Evolutionary conservation across 2,888 invertebrate genomes (phyloP), one percentile per base, ranked within the genome.

Genomic region (Ernsta delagoae): DNA sequence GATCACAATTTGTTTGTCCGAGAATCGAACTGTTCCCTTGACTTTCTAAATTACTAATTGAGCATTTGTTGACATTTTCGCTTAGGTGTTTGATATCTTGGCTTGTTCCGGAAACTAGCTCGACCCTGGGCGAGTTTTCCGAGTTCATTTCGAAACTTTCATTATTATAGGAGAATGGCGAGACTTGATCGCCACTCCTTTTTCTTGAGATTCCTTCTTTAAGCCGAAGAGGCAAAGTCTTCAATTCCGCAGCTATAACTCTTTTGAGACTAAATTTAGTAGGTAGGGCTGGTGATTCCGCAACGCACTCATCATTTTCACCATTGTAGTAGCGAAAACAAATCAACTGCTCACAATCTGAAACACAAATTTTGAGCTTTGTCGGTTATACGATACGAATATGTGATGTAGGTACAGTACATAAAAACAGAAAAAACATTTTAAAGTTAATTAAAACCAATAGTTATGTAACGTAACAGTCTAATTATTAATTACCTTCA

Each of bases 251-350:
- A 57, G 56, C 67, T 48, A 68, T 62, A 57, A 61, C 34, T 8
- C 56, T 68, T 56, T 68, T 68, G 39, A 68, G 62, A 70, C 95
- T 95, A 75, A 92, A 85, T 70, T 88, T 82, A 70, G 87, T 75
- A 56, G 93, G 91, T 41, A 93, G 79, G 50, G 89, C 77, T 71
- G 95, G 94, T 8, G 95, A 94, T 85, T 96, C 95, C 72, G 95
- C 95, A 74, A 95, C 92, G 82, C 95, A 95, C 77, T 95, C 95
- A 77, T 95, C 92, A 73, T 94, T 94, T 70, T 95, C 91, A 75
- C 95, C 95, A 87, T 95, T 95, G 89, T 95, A 96, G 88, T 96
- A 96, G 63, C 96, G 95, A 85, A 96, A 96, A 83, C 96, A 96
- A 75, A 96, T 91, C 74, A 95, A 90, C 83, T 95, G 95, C 83